Evolutionary conservation across 2,113 vertebrate species (phyloP).

Genomic region (Microtus oregoni): DNA sequence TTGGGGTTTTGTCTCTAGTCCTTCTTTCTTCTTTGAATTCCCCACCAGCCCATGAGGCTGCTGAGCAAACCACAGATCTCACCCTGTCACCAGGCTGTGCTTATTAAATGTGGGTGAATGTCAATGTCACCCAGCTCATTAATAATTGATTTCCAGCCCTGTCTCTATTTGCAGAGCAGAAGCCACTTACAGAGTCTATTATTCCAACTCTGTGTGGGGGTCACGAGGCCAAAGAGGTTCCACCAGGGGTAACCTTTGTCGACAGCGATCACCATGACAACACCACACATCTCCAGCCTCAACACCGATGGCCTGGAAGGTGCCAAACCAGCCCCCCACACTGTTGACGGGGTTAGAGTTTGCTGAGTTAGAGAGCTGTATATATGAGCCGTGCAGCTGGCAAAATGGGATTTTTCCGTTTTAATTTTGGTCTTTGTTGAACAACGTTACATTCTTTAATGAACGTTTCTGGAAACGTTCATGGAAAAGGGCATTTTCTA

Average conservation of each 20-base stretch:
- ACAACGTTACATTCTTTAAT: constrained; percentile 73
- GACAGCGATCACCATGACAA: constrained; percentile 77
- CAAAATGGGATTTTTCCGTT: constrained; percentile 83
- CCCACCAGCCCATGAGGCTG: constrained; percentile 65
- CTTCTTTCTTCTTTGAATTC: constrained; percentile 54
- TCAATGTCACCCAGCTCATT: constrained; percentile 83
- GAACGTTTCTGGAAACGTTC: constrained; percentile 89
- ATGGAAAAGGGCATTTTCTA: constrained; percentile 85
- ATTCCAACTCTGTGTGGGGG: constrained; percentile 80
- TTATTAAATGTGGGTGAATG: constrained; percentile 82
- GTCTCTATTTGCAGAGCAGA: constrained; percentile 84
- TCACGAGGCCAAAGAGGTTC: constrained; percentile 81
- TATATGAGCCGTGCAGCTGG: constrained; percentile 68
- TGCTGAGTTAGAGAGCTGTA: constrained; percentile 16
- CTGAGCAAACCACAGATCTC: constrained; percentile 47
- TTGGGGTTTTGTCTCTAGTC: constrained; percentile 25
- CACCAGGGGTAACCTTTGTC: constrained; percentile 81
- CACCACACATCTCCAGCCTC: constrained; percentile 70
- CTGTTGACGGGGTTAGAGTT: background rate
- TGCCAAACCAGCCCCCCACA: background rate
- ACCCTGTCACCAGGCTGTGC: constrained; percentile 71
- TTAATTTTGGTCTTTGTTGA: constrained; percentile 81
- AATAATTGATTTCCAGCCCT: constrained; percentile 84
- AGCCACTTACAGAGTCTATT: constrained; percentile 82
- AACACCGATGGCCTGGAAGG: constrained; percentile 38